Evolutionary conservation across 2,797 vertebrate genomes (phyloP), one percentile per base, ranked within the genome.

Genomic region (Etheostoma perlongum): DNA sequence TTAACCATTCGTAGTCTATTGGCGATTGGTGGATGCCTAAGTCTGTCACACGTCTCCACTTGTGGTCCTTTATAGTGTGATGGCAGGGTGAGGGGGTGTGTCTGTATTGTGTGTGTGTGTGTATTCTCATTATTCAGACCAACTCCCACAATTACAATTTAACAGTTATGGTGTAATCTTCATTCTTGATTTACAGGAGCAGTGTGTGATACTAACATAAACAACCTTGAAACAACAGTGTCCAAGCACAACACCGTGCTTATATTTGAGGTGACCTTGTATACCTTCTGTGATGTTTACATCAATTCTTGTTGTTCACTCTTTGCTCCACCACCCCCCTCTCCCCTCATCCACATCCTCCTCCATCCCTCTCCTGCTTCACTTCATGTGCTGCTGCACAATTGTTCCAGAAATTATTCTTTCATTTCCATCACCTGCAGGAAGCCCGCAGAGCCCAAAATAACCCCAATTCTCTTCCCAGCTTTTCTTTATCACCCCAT

Each of bases 351-450:
- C 54, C 80, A 85, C 81, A 73, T 81, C 80, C 86, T 83, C 89
- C 79, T 81, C 86, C 67, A 67, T 74, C 78, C 73, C 80, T 74
- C 82, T 74, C 74, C 81, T 88, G 84, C 60, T 76, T 82, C 61
- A 48, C 69, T 85, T 70, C 78, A 90, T 82, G 91, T 85, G 88
- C 89, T 81, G 75, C 85, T 76, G 76, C 85, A 74, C 86, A 91
- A 94, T 95, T 95, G 94, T 95, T 95, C 82, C 76, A 89, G 86
- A 89, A 89, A 91, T 91, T 63, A 49, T 79, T 88, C 85, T 87
- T 93, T 91, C 91, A 92, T 92, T 94, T 93, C 91, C 93, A 91
- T 94, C 94, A 96, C 94, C 94, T 95, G 94, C 94, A 94, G 93
- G 95, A 96, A 96, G 90, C 72, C 64, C 42, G 53, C 73, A 21